Evolutionary conservation across 2,113 vertebrate genomes (phyloP).

Genomic region (Epinephelus moara): DNA sequence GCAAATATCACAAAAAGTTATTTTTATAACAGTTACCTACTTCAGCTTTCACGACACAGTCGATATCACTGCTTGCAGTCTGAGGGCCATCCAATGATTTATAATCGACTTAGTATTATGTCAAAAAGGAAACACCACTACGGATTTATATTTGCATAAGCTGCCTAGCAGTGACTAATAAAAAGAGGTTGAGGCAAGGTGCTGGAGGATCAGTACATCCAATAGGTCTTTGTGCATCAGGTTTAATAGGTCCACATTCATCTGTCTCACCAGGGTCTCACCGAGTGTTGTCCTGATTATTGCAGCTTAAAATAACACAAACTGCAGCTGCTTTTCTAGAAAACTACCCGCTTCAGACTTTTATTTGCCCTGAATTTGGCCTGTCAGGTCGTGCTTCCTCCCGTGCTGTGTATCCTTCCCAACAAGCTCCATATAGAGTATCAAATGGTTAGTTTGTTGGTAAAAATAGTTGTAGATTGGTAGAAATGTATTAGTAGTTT

Average conservation of each 20-base stretch:
- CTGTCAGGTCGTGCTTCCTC: neutral
- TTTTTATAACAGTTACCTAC: too few species aligned
- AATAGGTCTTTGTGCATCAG: neutral
- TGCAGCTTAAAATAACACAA: neutral
- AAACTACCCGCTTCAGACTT: neutral
- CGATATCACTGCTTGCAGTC: neutral
- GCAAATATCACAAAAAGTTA: too few species aligned
- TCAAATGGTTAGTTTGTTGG: neutral
- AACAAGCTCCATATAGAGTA: neutral
- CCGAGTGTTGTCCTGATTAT: neutral
- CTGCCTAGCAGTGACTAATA: neutral
- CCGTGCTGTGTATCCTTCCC: neutral
- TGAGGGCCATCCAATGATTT: neutral
- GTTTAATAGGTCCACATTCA: constrained; percentile 2
- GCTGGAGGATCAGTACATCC: constrained; percentile 8
- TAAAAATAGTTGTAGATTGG: neutral
- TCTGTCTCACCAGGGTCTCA: neutral
- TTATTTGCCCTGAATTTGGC: neutral
- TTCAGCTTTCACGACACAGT: neutral
- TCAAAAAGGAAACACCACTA: neutral
- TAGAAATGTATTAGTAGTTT: neutral
- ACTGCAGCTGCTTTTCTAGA: neutral
- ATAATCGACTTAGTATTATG: neutral
- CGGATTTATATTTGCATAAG: neutral
- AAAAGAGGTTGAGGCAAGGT: neutral